Conservation (phyloP, 2,113 vertebrate genomes). For the Montifringilla adamsi region DNA sequence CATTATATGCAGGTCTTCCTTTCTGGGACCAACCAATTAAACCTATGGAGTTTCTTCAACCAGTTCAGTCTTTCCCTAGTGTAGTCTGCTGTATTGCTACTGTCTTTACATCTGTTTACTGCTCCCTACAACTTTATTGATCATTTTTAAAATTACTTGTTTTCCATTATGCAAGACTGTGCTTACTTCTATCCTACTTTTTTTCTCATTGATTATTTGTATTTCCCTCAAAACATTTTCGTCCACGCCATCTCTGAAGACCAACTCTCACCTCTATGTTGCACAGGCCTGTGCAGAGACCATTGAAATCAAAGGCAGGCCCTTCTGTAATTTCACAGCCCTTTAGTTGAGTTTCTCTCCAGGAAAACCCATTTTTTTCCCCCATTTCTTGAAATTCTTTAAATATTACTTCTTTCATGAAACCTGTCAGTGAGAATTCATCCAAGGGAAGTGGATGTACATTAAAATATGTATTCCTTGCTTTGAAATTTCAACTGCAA, state of each 20-base stretch:
- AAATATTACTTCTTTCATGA: background rate
- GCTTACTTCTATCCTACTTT: background rate
- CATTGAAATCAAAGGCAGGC: background rate
- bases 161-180: background rate
- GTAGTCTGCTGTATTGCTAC: background rate
- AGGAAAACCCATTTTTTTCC: background rate
- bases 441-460: background rate
- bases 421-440: background rate
- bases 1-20: background rate
- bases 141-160: background rate
- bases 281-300: background rate
- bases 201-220: background rate
- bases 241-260: background rate
- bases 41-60: background rate
- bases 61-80: background rate
- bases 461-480: background rate
- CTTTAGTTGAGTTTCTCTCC: background rate
- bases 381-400: background rate
- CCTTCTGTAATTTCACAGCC: background rate
- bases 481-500: background rate
- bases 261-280: background rate
- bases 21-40: background rate
- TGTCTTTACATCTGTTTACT: background rate
- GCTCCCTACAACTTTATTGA: background rate
- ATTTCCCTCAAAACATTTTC: background rate